Evolutionary conservation across 2,797 vertebrate species (phyloP).

Genomic region (Smutsia temminckii): DNA sequence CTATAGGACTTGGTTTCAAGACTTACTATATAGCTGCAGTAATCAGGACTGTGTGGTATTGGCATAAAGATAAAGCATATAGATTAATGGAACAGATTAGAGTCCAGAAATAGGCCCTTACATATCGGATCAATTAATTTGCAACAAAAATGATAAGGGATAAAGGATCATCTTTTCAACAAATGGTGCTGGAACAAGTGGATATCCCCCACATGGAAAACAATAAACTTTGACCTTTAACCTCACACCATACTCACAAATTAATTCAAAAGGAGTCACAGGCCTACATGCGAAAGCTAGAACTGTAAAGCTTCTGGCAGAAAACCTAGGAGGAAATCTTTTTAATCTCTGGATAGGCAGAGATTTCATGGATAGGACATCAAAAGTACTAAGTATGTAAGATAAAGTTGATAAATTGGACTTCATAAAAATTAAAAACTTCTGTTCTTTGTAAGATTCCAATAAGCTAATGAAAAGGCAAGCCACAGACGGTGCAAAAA

Average conservation of each 20-base stretch:
- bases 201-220: background rate
- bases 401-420: background rate
- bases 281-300: background rate
- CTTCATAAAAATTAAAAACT: slow-evolving; percentile 24
- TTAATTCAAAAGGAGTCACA: background rate
- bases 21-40: background rate
- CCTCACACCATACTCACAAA: background rate
- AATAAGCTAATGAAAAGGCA: slow-evolving; percentile 43
- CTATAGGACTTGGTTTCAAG: background rate
- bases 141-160: background rate
- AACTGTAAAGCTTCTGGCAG: background rate
- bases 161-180: background rate
- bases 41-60: background rate
- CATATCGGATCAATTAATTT: background rate
- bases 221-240: background rate
- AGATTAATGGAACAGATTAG: background rate
- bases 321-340: background rate
- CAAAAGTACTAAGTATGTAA: background rate
- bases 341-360: background rate
- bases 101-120: background rate
- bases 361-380: background rate
- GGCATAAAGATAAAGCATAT: background rate
- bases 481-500: background rate
- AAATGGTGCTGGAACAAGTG: background rate
- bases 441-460: slow-evolving; percentile 23